A percentile compares a stretch with the other conserved stretches of the same genome.
Evolutionary conservation across 2,113 vertebrate species (phyloP).

Genomic region (Malaclemys terrapin): DNA sequence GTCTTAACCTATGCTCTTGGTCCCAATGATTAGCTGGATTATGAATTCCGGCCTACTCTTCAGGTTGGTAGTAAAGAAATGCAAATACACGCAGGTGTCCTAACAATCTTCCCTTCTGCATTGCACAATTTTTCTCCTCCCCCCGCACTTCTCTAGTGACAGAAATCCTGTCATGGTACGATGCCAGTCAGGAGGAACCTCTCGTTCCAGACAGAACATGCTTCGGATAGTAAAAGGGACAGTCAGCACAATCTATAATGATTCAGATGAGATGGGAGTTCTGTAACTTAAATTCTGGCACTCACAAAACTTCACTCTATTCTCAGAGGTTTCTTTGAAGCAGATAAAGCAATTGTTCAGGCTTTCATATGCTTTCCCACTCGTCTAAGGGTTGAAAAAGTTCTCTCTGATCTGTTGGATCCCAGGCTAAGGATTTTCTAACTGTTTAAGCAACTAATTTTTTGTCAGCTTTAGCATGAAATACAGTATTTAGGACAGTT

Average conservation of each 20-base stretch:
- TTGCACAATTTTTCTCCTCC: background rate
- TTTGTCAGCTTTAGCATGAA: too few species aligned
- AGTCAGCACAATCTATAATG: background rate
- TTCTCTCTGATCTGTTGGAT: background rate
- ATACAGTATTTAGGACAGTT: accelerated
- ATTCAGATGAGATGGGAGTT: background rate
- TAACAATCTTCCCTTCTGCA: background rate
- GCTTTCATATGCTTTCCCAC: background rate
- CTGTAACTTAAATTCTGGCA: constrained; percentile 18
- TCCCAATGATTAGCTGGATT: background rate
- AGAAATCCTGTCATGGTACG: background rate
- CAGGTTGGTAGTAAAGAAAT: background rate
- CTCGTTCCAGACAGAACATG: background rate
- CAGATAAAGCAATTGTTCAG: background rate
- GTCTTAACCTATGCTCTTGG: background rate
- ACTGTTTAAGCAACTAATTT: background rate
- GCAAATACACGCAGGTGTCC: background rate
- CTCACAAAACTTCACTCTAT: background rate
- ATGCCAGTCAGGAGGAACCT: background rate
- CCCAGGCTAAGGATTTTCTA: background rate
- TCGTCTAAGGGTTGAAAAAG: background rate
- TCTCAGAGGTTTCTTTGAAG: background rate
- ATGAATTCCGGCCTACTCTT: background rate
- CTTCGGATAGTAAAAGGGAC: background rate
- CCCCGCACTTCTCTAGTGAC: background rate